phyloP scores from a whole-genome alignment of 2,113 vertebrate species.

The Corythornis cristatus region DNA sequence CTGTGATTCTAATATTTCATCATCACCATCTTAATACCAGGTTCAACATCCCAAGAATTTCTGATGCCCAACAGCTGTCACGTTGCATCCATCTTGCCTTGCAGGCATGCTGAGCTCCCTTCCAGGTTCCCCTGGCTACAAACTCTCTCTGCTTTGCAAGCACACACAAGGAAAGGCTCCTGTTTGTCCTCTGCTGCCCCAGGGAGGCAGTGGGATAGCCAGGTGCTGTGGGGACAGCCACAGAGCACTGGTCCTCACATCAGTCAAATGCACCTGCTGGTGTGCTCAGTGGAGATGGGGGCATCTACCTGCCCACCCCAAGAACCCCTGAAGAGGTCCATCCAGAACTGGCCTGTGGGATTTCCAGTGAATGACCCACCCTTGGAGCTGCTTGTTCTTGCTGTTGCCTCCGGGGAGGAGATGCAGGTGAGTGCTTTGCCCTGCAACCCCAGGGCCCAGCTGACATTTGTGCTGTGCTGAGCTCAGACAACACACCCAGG shows the following conservation, averaged over 20 bases:
- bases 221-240: neutral
- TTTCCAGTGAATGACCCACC: neutral
- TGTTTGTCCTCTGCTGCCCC: neutral
- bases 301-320: neutral
- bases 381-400: neutral
- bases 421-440: neutral
- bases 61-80: neutral
- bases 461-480: neutral
- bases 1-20: too few relatives aligned
- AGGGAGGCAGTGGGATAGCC: neutral
- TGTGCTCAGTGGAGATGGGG: neutral
- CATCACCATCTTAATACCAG: neutral
- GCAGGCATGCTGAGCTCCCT: neutral
- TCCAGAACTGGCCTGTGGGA: neutral
- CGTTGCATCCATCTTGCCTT: accelerated
- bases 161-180: accelerated
- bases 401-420: neutral
- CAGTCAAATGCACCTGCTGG: neutral
- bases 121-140: too few relatives aligned
- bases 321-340: accelerated
- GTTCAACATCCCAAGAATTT: neutral
- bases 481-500: accelerated
- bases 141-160: neutral
- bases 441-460: accelerated
- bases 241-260: neutral